Conservation (phyloP, 2,113 vertebrate genomes). For the Coptodon bakossiorum region DNA sequence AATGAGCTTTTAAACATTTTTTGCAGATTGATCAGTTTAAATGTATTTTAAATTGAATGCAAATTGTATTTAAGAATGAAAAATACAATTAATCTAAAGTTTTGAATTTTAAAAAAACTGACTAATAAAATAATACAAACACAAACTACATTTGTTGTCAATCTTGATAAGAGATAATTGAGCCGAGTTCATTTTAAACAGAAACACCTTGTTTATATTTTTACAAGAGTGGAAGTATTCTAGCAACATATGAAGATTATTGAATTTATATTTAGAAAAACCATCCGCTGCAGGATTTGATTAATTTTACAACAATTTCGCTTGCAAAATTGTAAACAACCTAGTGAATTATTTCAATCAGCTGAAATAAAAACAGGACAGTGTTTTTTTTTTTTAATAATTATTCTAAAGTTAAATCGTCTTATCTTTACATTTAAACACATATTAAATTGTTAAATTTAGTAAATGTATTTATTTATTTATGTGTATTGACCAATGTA, state of each 20-base stretch:
- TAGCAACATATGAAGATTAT: background rate
- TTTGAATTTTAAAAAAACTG: fast-evolving
- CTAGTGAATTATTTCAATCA: background rate
- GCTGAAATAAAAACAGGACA: background rate
- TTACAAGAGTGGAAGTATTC: background rate
- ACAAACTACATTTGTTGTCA: background rate
- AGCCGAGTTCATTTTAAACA: background rate
- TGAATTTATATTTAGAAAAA: background rate
- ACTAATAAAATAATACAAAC: background rate
- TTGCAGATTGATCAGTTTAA: background rate
- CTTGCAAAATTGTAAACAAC: background rate
- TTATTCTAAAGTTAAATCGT: background rate
- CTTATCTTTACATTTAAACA: background rate
- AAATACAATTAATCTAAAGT: background rate
- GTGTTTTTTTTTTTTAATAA: background rate
- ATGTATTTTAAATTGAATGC: background rate
- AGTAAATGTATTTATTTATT: background rate
- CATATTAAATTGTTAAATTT: background rate
- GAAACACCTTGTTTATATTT: background rate
- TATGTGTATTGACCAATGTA: background rate
- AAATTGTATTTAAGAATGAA: background rate
- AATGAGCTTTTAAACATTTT: background rate
- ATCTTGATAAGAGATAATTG: background rate
- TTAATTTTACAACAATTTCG: background rate
- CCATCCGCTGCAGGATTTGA: background rate